Evolutionary conservation across 2,797 vertebrate species (phyloP), one percentile per base, ranked within the genome.

Genomic region (Coregonus sp.): DNA sequence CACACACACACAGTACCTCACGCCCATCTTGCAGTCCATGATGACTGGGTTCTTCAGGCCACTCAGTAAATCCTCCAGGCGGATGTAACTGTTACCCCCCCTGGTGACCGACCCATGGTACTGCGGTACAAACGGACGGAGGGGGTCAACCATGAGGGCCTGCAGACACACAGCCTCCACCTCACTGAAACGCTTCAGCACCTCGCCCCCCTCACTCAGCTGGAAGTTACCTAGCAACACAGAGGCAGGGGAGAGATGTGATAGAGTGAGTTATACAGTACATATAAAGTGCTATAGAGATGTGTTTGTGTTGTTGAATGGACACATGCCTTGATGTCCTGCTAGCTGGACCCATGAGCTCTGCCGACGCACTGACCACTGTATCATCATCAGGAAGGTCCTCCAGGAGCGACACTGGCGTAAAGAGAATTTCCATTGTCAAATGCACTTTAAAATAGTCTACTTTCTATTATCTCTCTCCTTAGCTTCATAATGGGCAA

Each of bases 21-120:
- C 92, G 79, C 96, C 96, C 95, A 98, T 97, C 87, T 97, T 98
- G 92, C 96, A 97, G 91, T 97, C 96, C 96, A 98, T 97, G 86
- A 97, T 96, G 75, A 95, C 92, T 0, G 96, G 96, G 67, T 83
- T 91, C 65, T 91, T 95, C 11, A 97, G 93, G 33, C 96, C 96
- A 0, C 88, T 91, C 69, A 98, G 91, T 65, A 98, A 92, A 76
- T 98, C 96, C 71, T 97, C 95, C 88, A 98, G 92, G 78, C 96
- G 95, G 74, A 96, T 95, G 88, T 96, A 97, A 76, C 85, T 70
- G 70, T 95, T 92, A 40, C 93, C 95, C 0, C 93, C 94, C 77
- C 88, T 93, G 81, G 90, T 94, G 84, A 95, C 90, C 80, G 91
- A 37, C 1, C 96, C 96, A 0, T 95, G 92, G 87, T 96, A 97